A percentile compares a stretch with the other conserved stretches of the same genome.
These are phyloP conservation scores for Chiloscyllium punctatum DNA, from an alignment of 2,797 vertebrate genomes.

Conservation along the genomic window DNA sequence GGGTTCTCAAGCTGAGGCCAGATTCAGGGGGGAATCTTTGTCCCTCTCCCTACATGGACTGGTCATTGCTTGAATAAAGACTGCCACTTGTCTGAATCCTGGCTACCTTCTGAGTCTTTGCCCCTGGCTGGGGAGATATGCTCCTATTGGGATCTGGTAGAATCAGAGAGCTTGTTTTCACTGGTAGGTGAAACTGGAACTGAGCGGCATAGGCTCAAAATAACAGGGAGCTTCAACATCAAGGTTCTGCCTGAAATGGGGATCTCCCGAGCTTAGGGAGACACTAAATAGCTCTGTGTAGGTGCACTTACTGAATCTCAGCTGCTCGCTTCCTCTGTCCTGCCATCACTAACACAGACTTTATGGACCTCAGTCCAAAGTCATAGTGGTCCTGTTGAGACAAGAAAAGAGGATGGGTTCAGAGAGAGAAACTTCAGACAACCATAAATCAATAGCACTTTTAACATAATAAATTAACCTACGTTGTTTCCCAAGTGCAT, in stretches of 20 bases:
- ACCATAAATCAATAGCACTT: neutral
- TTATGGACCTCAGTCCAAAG: slow-evolving; percentile 58
- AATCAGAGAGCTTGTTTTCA: too few relatives aligned
- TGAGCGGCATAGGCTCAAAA: too few relatives aligned
- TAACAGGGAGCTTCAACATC: neutral
- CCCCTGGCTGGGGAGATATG: too few relatives aligned
- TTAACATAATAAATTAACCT: neutral
- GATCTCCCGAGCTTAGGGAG: neutral
- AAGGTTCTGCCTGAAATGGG: neutral
- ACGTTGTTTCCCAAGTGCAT: neutral
- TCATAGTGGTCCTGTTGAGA: slow-evolving; percentile 56
- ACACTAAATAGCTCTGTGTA: neutral
- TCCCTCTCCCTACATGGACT: too few relatives aligned
- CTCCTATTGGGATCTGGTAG: too few relatives aligned
- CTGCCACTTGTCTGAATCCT: too few relatives aligned
- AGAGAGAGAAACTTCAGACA: neutral
- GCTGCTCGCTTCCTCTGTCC: slow-evolving; percentile 50
- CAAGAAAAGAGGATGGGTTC: neutral
- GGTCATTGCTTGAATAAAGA: too few relatives aligned
- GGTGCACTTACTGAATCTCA: slow-evolving; percentile 49
- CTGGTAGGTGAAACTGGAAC: too few relatives aligned
- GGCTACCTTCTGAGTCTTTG: too few relatives aligned
- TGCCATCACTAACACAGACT: slow-evolving; percentile 52
- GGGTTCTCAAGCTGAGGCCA: too few relatives aligned
- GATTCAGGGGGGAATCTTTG: too few relatives aligned